These are phyloP conservation scores for Drosophila melanica DNA, from an alignment of 1,140 invertebrate genomes.

Conservation along the genomic window DNA sequence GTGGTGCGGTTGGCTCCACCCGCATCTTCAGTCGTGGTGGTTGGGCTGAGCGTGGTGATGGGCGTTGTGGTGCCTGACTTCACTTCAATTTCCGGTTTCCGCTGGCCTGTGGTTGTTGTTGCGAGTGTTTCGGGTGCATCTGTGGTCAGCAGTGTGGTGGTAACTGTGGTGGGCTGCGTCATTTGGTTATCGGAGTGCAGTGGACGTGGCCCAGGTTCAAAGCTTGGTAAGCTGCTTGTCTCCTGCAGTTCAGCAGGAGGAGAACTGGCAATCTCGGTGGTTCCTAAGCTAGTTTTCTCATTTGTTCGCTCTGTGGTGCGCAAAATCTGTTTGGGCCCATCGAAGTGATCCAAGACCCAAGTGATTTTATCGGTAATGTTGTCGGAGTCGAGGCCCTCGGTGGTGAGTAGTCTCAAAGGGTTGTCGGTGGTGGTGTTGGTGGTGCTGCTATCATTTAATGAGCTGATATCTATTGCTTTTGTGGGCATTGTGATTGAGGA, in stretches of 20 bases:
- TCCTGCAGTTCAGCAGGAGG: neutral
- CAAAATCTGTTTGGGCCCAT: slow-evolving; percentile 62
- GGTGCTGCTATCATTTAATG: neutral
- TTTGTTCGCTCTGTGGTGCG: slow-evolving; percentile 48
- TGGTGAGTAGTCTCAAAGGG: neutral
- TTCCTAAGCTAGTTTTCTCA: slow-evolving; percentile 8
- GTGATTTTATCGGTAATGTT: slow-evolving; percentile 45
- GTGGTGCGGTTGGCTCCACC: slow-evolving; percentile 9
- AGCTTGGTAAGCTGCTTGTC: neutral
- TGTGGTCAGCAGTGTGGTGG: slow-evolving; percentile 6
- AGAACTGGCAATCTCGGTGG: neutral
- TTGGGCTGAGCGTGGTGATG: neutral
- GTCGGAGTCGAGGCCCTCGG: slow-evolving; percentile 17
- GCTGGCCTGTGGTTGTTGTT: neutral
- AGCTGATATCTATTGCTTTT: neutral
- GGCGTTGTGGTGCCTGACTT: neutral
- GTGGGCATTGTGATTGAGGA: neutral
- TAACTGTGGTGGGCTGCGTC: neutral
- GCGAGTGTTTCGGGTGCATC: neutral
- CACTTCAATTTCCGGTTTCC: slow-evolving; percentile 13
- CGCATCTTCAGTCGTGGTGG: slow-evolving; percentile 1
- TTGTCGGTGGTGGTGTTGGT: neutral
- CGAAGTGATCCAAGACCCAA: slow-evolving; percentile 67
- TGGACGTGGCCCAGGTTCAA: neutral
- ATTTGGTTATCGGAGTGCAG: slow-evolving; percentile 1